Evolutionary conservation across 2,113 vertebrate species (phyloP).

Genomic region (Indicator indicator): DNA sequence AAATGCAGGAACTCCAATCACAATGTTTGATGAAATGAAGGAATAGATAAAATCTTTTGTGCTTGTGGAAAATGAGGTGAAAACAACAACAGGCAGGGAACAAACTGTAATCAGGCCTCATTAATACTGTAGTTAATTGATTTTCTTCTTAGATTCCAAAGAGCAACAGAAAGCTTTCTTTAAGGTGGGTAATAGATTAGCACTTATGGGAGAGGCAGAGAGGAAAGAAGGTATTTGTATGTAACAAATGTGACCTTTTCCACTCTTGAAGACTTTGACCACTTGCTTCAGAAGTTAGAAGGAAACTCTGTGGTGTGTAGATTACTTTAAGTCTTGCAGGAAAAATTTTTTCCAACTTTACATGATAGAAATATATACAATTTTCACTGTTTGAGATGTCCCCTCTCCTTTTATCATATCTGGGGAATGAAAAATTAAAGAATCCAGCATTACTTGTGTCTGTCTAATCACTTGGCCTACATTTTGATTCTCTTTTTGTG

Average conservation of each 20-base stretch:
- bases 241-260: background rate
- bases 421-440: background rate
- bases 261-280: background rate
- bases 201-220: background rate
- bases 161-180: background rate
- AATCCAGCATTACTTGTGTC: background rate
- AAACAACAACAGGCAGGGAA: background rate
- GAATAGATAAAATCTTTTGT: background rate
- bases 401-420: background rate
- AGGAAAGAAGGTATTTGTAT: background rate
- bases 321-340: background rate
- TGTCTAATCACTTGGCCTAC: background rate
- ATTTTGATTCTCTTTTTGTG: background rate
- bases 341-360: background rate
- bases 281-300: background rate
- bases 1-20: background rate
- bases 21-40: constrained; percentile 11
- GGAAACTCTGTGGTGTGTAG: background rate
- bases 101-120: background rate
- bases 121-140: constrained; percentile 11
- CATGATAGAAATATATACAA: background rate
- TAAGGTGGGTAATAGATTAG: background rate
- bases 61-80: background rate
- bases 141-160: constrained; percentile 10
- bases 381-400: background rate